Evolutionary conservation across 2,888 invertebrate genomes (phyloP).

Genomic region (Drosophila tripunctata): DNA sequence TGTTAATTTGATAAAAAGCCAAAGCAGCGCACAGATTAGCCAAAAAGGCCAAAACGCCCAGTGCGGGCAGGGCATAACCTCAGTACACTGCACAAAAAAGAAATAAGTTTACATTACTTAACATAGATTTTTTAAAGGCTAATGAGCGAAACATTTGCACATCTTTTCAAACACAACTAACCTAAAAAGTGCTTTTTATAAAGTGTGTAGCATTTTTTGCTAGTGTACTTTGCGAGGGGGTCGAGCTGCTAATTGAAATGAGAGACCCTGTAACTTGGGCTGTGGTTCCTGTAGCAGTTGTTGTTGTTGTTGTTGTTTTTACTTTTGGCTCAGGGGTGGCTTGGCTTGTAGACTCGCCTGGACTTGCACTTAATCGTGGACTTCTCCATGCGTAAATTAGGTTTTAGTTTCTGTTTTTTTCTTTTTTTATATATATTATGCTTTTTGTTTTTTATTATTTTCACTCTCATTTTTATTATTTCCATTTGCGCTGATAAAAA

Average conservation of each 20-base stretch:
- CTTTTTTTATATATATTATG: conserved; percentile 23
- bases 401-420: conserved; percentile 45
- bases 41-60: conserved; percentile 22
- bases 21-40: conserved; percentile 50
- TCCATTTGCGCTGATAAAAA: conserved; percentile 81
- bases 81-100: conserved; percentile 33
- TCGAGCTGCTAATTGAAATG: conserved; percentile 73
- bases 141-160: background rate
- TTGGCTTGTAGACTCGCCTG: background rate
- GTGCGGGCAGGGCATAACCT: conserved; percentile 31
- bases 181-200: background rate
- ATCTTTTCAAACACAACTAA: background rate
- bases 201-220: background rate
- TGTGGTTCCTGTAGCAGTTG: conserved; percentile 41
- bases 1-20: conserved; percentile 82
- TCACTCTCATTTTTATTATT: conserved; percentile 70
- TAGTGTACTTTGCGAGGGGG: conserved; percentile 24
- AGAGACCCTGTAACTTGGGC: conserved; percentile 43
- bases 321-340: conserved; percentile 40
- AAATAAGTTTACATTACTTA: background rate
- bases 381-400: conserved; percentile 73
- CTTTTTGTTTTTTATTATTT: conserved; percentile 42
- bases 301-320: conserved; percentile 21
- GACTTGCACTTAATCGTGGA: conserved; percentile 44
- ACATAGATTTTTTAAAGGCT: no score